phyloP scores from a whole-genome alignment of 2,113 vertebrate genomes.

The Noctilio leporinus region DNA sequence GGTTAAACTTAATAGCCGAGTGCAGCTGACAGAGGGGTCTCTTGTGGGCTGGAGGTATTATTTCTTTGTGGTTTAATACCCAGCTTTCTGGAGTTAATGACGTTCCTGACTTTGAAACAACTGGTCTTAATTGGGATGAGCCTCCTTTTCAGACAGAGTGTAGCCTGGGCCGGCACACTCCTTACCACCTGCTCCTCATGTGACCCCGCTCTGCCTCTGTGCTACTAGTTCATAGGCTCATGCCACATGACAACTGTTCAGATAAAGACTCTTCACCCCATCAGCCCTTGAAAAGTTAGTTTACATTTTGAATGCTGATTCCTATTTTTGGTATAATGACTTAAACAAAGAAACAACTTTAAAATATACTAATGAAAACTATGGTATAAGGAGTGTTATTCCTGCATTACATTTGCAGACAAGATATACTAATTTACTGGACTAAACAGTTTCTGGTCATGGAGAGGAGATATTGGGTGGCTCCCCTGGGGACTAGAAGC shows the following conservation, averaged over 20 bases:
- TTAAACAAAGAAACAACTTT: not conserved
- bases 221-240: not conserved
- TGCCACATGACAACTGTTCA: not conserved
- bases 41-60: not conserved
- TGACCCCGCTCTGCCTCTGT: not conserved
- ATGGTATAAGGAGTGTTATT: not conserved
- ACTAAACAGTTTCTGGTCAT: not conserved
- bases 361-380: not conserved
- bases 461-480: not conserved
- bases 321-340: not conserved
- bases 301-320: not conserved
- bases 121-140: not conserved
- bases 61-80: not conserved
- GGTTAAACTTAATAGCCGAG: not conserved
- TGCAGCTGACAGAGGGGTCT: not conserved
- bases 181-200: not conserved
- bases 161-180: not conserved
- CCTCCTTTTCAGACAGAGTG: not conserved
- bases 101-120: not conserved
- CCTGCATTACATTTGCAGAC: not conserved
- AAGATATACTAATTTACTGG: not conserved
- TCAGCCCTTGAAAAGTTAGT: not conserved
- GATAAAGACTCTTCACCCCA: not conserved
- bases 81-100: not conserved
- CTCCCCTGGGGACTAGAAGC: not conserved